Evolutionary conservation across 2,113 vertebrate species (phyloP), one percentile per base, ranked within the genome.

Genomic region (Condylura cristata): DNA sequence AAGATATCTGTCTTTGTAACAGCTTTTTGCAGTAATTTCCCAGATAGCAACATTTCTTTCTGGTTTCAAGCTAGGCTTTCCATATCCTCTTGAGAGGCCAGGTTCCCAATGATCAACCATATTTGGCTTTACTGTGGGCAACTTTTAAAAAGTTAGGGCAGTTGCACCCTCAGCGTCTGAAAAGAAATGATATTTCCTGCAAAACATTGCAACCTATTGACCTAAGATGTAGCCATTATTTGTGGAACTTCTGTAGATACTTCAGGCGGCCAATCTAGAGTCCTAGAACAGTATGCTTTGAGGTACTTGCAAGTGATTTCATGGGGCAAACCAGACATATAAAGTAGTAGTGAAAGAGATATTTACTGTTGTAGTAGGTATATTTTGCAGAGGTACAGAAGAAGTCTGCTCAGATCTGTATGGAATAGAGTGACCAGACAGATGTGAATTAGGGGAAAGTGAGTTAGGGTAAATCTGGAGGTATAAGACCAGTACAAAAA

Each of bases 41-140:
- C 44, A 76, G 66, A 86, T 4, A 4, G 14, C n/a, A 87, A 79
- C 60, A 14, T 83, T 76, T 46, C 26, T 83, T 76, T 46, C 26
- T 93, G 87, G 34, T 89, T 91, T 48, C n/a, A 83, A 86, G n/a
- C 30, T 63, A 86, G 30, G 75, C 78, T 79, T 6, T 71, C 70
- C 72, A 30, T 18, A 30, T 74, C 17, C 37, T 30, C 60, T 30
- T n/a, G 51, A 30, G 63, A 63, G 34, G 32, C 56, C 13, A 28
- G 61, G 24, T 22, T 79, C n/a, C 34, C 78, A 78, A 0, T 65
- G 68, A 60, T 56, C 65, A 76, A 76, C 83, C 70, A 24, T 93
- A 91, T 60, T 89, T 75, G 58, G 75, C 22, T 90, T 70, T 76
- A 93, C 39, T 84, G 9, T n/a, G 44, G 51, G 3, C 14, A 86